Evolutionary conservation across 2,888 invertebrate species (phyloP).

Genomic region (Sesia bembeciformis): DNA sequence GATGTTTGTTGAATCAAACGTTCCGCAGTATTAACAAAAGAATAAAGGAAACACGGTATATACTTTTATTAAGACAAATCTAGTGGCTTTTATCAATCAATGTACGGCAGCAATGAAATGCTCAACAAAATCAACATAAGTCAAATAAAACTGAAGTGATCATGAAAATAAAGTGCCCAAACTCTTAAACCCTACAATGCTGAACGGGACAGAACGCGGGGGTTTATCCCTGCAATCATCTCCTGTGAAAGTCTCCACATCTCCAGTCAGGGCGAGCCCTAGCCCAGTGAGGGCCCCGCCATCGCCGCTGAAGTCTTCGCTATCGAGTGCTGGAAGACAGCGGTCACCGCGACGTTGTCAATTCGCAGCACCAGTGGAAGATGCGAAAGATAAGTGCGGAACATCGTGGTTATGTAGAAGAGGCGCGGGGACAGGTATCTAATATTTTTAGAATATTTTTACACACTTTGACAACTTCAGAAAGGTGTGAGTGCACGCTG

Average conservation of each 20-base stretch:
- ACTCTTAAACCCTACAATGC: conserved; percentile 28
- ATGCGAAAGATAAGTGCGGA: conserved; percentile 59
- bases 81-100: too few relatives aligned
- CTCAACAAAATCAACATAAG: too few relatives aligned
- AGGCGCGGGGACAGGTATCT: conserved; percentile 38
- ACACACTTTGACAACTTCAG: too few relatives aligned
- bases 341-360: conserved; percentile 57
- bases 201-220: conserved; percentile 55
- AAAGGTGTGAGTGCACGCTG: too few relatives aligned
- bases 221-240: conserved; percentile 50
- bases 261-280: conserved; percentile 50
- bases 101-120: too few relatives aligned
- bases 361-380: conserved; percentile 57
- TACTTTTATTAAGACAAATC: too few relatives aligned
- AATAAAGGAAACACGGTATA: too few relatives aligned
- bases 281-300: conserved; percentile 54
- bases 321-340: conserved; percentile 41
- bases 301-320: conserved; percentile 55
- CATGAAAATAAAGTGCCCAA: not conserved
- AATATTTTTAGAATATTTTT: not conserved
- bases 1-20: too few relatives aligned
- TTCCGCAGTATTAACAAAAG: too few relatives aligned
- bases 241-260: conserved; percentile 36
- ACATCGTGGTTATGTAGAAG: conserved; percentile 63
- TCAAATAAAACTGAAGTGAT: too few relatives aligned